Evolutionary conservation across 2,797 vertebrate species (phyloP), one percentile per base, ranked within the genome.

Genomic region (Phrynocephalus vlangalii): DNA sequence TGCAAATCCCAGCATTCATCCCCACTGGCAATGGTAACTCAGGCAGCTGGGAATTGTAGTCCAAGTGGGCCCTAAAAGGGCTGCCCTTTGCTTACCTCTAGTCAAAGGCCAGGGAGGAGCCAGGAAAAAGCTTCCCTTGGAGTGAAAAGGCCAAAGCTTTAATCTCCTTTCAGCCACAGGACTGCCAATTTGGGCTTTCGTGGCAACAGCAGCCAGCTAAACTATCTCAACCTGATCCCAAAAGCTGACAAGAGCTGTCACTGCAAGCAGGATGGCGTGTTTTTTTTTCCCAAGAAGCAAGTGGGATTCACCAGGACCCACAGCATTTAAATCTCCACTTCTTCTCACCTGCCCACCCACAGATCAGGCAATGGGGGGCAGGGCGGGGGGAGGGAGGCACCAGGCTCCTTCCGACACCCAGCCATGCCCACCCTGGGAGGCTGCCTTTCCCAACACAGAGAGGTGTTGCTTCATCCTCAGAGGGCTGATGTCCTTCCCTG

Each of bases 401-500:
- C 91, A 38, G 0, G 52, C 77, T 83, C 38, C 38, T 44, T 44
- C 56, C 26, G 1, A 33, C 9, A 0, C 80, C 48, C 1, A 16
- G 83, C 66, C 84, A 79, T 44, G 8, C 24, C 11, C 87, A 22
- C 78, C 22, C 63, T 18, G 87, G 77, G 83, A 71, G 6, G 86
- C 89, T 86, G 91, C 89, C 85, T 84, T 75, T 15, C 82, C 26
- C 3, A 4, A 0, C 15, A 18, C 0, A 11, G 26, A 6, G 28
- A 79, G 26, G 1, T 16, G 22, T 86, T 88, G 44, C 38, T 85
- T 63, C 83, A 73, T 76, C 60, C 84, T 72, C 84, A 82, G 91
- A 83, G 66, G 72, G 60, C 91, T 86, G 77, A 81, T 30, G 26
- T 13, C 87, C 70, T 68, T 83, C 88, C 76, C 76, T 82, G 26